These are phyloP conservation scores for Stratiomys singularior DNA, from an alignment of 2,888 invertebrate genomes.

Conservation along the genomic window DNA sequence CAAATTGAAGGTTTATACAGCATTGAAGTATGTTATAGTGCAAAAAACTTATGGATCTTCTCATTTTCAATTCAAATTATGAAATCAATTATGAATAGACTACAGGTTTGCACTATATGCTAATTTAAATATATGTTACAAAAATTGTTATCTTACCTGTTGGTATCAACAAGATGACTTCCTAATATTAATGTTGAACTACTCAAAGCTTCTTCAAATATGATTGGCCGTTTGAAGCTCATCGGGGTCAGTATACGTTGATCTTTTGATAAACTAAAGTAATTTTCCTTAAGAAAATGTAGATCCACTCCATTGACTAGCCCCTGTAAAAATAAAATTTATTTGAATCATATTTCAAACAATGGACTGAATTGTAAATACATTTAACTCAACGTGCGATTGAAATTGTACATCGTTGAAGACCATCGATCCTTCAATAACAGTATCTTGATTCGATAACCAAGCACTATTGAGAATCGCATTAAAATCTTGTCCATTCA, in stretches of 20 bases:
- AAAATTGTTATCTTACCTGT: conserved; percentile 61
- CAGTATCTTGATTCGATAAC: conserved; percentile 63
- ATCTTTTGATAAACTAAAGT: conserved; percentile 67
- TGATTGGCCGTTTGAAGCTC: conserved; percentile 63
- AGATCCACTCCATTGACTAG: conserved; percentile 66
- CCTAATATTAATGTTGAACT: conserved; percentile 58
- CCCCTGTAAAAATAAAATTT: conserved; percentile 62
- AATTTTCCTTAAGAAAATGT: conserved; percentile 65
- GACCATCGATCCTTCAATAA: conserved; percentile 58
- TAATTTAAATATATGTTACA: no score
- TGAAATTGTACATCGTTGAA: conserved; percentile 40
- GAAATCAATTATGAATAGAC: no score
- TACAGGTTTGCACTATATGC: no score
- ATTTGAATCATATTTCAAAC: not conserved
- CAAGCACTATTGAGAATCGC: conserved; percentile 65
- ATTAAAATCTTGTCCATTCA: conserved; percentile 63
- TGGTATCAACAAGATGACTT: conserved; percentile 58
- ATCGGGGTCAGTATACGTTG: conserved; percentile 66
- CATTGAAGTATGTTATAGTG: no score
- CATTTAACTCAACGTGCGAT: conserved; percentile 2
- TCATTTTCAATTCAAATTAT: no score
- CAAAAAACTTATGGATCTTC: no score
- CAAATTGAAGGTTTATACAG: no score
- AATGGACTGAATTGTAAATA: not conserved
- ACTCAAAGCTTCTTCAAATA: conserved; percentile 61